Conservation (phyloP, 35 echinoderm and acorn worm species). For the Apostichopus californicus region DNA sequence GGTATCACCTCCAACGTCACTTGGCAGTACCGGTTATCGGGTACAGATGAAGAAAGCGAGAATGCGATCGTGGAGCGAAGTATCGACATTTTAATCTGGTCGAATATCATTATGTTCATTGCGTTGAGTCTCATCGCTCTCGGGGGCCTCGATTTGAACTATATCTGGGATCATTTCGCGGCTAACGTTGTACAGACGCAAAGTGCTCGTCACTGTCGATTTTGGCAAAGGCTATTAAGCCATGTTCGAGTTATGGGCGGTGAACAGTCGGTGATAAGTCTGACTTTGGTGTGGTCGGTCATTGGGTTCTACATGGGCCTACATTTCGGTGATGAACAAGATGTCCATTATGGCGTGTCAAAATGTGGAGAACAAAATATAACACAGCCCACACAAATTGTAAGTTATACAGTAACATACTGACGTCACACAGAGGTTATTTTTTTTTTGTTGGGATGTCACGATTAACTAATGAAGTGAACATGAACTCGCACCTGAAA, state of each 20-base stretch:
- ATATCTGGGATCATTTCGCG: slow-evolving; percentile 32
- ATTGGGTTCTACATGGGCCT: slow-evolving; percentile 55
- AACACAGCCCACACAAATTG: not conserved
- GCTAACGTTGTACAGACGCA: slow-evolving; percentile 9
- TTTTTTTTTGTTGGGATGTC: too few relatives aligned
- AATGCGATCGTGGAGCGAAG: not conserved
- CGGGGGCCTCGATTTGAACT: slow-evolving; percentile 38
- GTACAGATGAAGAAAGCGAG: not conserved
- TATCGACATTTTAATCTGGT: slow-evolving; percentile 40
- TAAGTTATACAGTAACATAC: not conserved
- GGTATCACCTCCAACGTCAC: slow-evolving; percentile 38
- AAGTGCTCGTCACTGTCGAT: not conserved
- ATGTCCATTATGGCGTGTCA: not conserved
- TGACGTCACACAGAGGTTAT: not conserved
- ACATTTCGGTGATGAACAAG: slow-evolving; percentile 40
- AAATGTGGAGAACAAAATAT: not conserved
- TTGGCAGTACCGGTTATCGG: slow-evolving; percentile 33
- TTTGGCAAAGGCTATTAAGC: slow-evolving; percentile 27
- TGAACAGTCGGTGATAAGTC: slow-evolving; percentile 1
- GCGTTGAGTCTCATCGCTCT: slow-evolving; percentile 17
- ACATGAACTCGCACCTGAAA: not conserved
- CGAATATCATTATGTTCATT: slow-evolving; percentile 42
- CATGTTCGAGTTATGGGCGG: slow-evolving; percentile 21
- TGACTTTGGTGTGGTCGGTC: slow-evolving; percentile 44
- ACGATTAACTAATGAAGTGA: too few relatives aligned